Percentiles rank a stretch among this genome's conserved stretches.
Conservation (phyloP, 2,888 invertebrate species). For the Nezara viridula region DNA sequence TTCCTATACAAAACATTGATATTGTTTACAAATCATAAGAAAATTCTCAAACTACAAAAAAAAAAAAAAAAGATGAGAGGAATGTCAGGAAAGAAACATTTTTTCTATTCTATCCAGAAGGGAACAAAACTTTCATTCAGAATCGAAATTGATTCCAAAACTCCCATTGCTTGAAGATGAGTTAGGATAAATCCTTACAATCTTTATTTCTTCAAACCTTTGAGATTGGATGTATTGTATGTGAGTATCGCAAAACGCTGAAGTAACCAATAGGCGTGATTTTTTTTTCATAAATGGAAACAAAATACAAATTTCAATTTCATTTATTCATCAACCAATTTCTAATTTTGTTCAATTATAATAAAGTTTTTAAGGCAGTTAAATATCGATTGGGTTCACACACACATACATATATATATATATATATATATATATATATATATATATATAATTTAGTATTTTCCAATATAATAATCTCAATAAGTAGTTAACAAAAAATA, state of each 20-base stretch:
- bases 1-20: too few relatives aligned
- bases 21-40: too few relatives aligned
- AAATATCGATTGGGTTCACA: too few relatives aligned
- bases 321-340: too few relatives aligned
- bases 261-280: background rate
- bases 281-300: background rate
- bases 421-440: too few relatives aligned
- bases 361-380: too few relatives aligned
- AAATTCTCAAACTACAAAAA: background rate
- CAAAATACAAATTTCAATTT: too few relatives aligned
- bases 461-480: too few relatives aligned
- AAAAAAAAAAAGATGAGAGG: background rate
- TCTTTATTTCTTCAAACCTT: background rate
- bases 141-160: background rate
- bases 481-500: too few relatives aligned
- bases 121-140: background rate
- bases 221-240: background rate
- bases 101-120: background rate
- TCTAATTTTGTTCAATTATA: too few relatives aligned
- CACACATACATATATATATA: too few relatives aligned
- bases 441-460: too few relatives aligned
- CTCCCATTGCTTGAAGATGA: background rate
- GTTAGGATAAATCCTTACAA: background rate
- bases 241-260: background rate
- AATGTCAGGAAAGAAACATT: background rate